Conservation (phyloP, 2,888 invertebrate species). For the Priocnemis perturbator region DNA sequence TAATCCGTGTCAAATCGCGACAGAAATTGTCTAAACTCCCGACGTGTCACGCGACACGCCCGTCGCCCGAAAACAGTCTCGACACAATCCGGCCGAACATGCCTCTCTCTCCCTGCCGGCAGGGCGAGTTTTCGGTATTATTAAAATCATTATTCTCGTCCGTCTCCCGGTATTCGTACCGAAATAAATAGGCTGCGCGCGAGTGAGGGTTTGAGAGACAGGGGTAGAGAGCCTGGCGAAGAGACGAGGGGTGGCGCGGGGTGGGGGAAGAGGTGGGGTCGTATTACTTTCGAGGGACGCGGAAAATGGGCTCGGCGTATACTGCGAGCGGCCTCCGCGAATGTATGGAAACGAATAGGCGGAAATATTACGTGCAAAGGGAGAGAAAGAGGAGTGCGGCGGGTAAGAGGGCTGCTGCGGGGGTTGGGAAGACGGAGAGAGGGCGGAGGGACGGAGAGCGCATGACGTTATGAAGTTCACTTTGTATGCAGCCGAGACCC, state of each 20-base stretch:
- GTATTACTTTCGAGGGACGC: conserved; percentile 53
- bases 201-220: conserved; percentile 5
- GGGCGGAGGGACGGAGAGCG: conserved; percentile 24
- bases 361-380: conserved; percentile 55
- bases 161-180: conserved; percentile 43
- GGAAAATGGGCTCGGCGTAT: conserved; percentile 50
- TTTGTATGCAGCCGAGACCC: conserved; percentile 37
- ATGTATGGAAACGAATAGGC: conserved; percentile 54
- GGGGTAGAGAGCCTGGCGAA: conserved; percentile 13
- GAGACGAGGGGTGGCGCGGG: conserved; percentile 10
- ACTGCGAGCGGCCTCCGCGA: conserved; percentile 32
- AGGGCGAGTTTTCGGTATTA: conserved; percentile 41
- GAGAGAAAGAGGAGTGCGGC: conserved; percentile 23
- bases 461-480: conserved; percentile 44
- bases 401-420: conserved; percentile 16
- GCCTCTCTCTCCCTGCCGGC: conserved; percentile 7
- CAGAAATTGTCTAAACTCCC: too few species aligned
- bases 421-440: conserved; percentile 10
- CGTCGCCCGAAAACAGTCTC: too few species aligned
- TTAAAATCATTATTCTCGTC: conserved; percentile 57
- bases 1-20: too few species aligned
- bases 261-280: too few species aligned
- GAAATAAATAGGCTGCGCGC: conserved; percentile 55
- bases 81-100: too few species aligned
- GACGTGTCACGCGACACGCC: too few species aligned